Percentiles rank a stretch among this genome's conserved stretches.
Evolutionary conservation across 1,140 invertebrate genomes (phyloP).

Genomic region (Panulirus ornatus): DNA sequence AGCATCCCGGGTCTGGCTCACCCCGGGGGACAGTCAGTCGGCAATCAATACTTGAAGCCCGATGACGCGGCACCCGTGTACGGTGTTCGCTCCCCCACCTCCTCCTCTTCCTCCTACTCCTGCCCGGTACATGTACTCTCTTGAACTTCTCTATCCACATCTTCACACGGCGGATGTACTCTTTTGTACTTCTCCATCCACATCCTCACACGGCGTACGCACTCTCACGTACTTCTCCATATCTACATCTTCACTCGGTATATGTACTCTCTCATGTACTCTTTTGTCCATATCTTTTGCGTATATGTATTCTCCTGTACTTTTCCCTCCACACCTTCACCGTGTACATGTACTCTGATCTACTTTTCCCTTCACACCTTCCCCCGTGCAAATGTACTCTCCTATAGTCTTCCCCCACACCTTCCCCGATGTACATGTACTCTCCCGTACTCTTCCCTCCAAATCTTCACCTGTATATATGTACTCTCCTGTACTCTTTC

Average conservation of each 20-base stretch:
- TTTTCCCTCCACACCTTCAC: too few relatives aligned
- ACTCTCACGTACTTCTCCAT: neutral
- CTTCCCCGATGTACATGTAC: too few relatives aligned
- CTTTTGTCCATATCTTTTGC: too few relatives aligned
- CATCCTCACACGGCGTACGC: neutral
- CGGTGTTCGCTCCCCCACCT: neutral
- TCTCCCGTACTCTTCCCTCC: too few relatives aligned
- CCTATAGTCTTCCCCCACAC: too few relatives aligned
- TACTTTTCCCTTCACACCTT: neutral
- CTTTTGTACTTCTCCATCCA: neutral
- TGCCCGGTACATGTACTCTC: neutral
- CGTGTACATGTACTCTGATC: neutral
- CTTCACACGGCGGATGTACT: neutral
- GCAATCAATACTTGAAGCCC: slow-evolving; percentile 63
- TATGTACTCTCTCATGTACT: neutral
- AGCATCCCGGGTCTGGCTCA: slow-evolving; percentile 15
- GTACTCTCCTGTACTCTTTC: too few relatives aligned
- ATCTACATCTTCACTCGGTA: neutral
- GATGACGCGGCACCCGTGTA: slow-evolving; percentile 55
- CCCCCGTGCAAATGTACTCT: too few relatives aligned
- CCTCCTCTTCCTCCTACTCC: neutral
- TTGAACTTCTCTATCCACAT: neutral
- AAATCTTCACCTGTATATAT: too few relatives aligned
- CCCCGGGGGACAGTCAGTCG: slow-evolving; percentile 43
- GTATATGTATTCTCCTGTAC: too few relatives aligned